Base-by-base conservation (phyloP, 2,888 invertebrate genomes). In the Parochlus steinenii region DNA sequence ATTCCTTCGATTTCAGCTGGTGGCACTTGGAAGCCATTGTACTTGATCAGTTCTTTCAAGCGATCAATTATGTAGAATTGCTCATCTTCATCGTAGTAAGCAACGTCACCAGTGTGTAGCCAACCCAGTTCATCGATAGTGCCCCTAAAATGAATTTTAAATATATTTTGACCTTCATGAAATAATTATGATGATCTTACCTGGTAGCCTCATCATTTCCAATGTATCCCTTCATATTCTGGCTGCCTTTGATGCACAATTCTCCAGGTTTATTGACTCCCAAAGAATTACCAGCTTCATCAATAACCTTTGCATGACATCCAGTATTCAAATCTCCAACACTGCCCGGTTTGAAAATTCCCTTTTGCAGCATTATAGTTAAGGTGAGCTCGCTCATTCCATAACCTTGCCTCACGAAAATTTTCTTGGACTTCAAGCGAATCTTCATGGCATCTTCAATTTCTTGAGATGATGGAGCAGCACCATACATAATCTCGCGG, bases 161-260 rank as follows among this genome's bases (percentile, higher is more conserved):
- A n/a, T n/a, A n/a, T n/a, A n/a, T n/a, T n/a, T n/a, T n/a, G n/a
- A n/a, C n/a, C n/a, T n/a, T n/a, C n/a, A n/a, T n/a, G n/a, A n/a
- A n/a, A n/a, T n/a, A n/a, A n/a, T n/a, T n/a, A n/a, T n/a, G n/a
- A n/a, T n/a, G n/a, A n/a, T n/a, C n/a, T n/a, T n/a, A n/a, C n/a
- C 58, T 62, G 2, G 85, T 80, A 3, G 82, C 71, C 17, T 64
- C 57, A n/a, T 51, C 48, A 51, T 85, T 74, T 3, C 75, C 74
- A 48, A 77, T 67, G 53, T 92, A 92, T 1, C 87, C 86, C 51
- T 81, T 79, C 79, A 83, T 85, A 6, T 78, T 67, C 33, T 75
- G 61, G 12, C 79, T 75, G 0, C 86, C 83, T 51, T 79, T 79
- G 40, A 90, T 73, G 56, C 81, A 85, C 1, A 90, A 51, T 56